Percentiles rank a stretch among this genome's conserved stretches.
Evolutionary conservation across 2,888 invertebrate genomes (phyloP).

Genomic region (Drosophila vallismaia): DNA sequence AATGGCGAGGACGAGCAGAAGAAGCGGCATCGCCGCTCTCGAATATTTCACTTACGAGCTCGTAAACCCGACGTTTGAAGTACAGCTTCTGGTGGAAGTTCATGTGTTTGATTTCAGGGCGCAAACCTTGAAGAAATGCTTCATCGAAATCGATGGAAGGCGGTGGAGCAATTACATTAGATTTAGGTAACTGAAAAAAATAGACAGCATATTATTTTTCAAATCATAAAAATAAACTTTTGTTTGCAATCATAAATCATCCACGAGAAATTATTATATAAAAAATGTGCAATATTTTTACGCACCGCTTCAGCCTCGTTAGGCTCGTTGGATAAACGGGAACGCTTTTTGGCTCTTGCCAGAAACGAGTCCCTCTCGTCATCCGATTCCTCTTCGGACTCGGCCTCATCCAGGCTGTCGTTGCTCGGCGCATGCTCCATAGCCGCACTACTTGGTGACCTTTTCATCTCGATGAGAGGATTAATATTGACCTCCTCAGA

Average conservation of each 20-base stretch:
- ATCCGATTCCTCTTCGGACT: constrained; percentile 30
- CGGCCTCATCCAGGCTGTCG: not conserved
- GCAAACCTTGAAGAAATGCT: constrained; percentile 76
- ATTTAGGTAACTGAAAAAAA: constrained; percentile 1
- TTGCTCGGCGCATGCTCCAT: constrained; percentile 25
- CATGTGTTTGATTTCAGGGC: constrained; percentile 81
- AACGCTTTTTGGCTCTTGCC: constrained; percentile 46
- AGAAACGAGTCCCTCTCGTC: constrained; percentile 24
- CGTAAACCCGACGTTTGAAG: constrained; percentile 81
- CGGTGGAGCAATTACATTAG: constrained; percentile 17
- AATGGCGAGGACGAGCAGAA: not conserved
- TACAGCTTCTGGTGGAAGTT: constrained; percentile 79
- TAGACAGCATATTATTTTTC: not conserved
- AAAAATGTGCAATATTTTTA: not conserved
- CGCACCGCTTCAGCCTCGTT: constrained; percentile 23
- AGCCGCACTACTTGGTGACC: constrained; percentile 5
- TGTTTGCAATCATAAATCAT: no score
- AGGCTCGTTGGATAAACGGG: constrained; percentile 20
- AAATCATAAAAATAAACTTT: not conserved
- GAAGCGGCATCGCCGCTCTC: constrained; percentile 6
- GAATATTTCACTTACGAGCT: constrained; percentile 78
- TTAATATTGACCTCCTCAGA: not conserved
- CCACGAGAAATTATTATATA: not conserved
- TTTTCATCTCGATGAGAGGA: not conserved
- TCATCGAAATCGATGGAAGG: constrained; percentile 68